Conservation (phyloP, 2,113 vertebrate species). For the Phalacrocorax pelagicus region DNA sequence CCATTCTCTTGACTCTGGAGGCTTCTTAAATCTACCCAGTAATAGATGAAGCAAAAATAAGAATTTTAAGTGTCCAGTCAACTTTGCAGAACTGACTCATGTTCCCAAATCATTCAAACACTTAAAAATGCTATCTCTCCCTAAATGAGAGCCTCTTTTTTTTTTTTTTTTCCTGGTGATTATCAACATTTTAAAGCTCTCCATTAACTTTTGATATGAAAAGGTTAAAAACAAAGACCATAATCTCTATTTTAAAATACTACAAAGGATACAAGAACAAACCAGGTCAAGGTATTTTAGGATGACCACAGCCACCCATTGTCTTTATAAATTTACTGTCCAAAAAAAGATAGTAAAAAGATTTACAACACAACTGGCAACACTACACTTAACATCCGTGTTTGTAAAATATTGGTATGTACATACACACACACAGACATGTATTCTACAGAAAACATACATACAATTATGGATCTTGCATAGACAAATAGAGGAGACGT, state of each 20-base stretch:
- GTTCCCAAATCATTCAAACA: not conserved
- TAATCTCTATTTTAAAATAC: not conserved
- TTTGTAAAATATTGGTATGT: not conserved
- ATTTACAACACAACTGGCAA: not conserved
- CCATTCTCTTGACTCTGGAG: not conserved
- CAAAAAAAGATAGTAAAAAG: not conserved
- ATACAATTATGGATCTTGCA: not conserved
- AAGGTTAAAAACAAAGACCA: not conserved
- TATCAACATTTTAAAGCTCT: not conserved
- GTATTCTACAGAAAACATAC: not conserved
- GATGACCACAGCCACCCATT: not conserved
- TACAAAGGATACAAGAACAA: not conserved
- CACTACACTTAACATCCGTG: not conserved
- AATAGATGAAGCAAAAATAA: not conserved
- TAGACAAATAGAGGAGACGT: not conserved
- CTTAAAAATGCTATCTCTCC: not conserved
- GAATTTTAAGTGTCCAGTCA: not conserved
- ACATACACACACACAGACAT: not conserved
- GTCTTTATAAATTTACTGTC: not conserved
- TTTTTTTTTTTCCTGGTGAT: no score
- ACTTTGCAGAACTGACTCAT: not conserved
- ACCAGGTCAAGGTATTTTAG: not conserved
- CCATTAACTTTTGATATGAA: not conserved
- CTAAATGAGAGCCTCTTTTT: not conserved
- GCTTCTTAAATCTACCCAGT: not conserved